A percentile compares a stretch with the other conserved stretches of the same genome.
Evolutionary conservation across 2,113 vertebrate genomes (phyloP).

Genomic region (Nibea albiflora): DNA sequence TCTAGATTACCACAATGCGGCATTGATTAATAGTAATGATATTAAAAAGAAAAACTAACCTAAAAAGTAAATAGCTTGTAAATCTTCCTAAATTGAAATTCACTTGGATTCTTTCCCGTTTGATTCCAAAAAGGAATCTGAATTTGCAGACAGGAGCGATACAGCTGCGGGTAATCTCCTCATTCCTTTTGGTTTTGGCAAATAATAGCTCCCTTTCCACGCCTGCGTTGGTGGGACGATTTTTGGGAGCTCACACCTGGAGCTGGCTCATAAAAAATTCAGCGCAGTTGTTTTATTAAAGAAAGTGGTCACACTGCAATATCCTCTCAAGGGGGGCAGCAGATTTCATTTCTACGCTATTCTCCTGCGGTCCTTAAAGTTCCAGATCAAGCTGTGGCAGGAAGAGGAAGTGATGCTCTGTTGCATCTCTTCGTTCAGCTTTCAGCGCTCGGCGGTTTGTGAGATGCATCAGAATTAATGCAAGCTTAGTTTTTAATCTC

Average conservation of each 20-base stretch:
- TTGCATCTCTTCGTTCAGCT: background rate
- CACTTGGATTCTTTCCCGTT: constrained; percentile 62
- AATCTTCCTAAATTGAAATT: constrained; percentile 75
- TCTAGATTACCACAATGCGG: constrained; percentile 73
- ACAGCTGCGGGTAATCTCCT: constrained; percentile 11
- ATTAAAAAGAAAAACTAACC: constrained; percentile 73
- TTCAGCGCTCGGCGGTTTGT: background rate
- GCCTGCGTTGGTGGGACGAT: constrained; percentile 12
- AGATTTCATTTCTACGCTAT: background rate
- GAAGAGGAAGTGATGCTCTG: constrained; percentile 1
- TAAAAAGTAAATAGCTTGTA: constrained; percentile 76
- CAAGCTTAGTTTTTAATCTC: no score
- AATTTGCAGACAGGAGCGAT: constrained; percentile 4
- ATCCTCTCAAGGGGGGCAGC: constrained; percentile 10
- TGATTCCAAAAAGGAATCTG: constrained; percentile 27
- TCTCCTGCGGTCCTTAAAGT: constrained; percentile 27
- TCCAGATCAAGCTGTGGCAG: constrained; percentile 17
- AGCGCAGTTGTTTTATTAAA: constrained; percentile 46
- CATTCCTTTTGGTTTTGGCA: constrained; percentile 37
- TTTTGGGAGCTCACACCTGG: constrained; percentile 45
- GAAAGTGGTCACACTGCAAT: constrained; percentile 13
- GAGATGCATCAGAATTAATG: background rate
- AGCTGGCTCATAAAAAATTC: constrained; percentile 40
- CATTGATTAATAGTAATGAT: constrained; percentile 79
- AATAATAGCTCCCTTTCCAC: constrained; percentile 28